Evolutionary conservation across 2,888 invertebrate genomes (phyloP).

Genomic region (Aleiodes testaceus): DNA sequence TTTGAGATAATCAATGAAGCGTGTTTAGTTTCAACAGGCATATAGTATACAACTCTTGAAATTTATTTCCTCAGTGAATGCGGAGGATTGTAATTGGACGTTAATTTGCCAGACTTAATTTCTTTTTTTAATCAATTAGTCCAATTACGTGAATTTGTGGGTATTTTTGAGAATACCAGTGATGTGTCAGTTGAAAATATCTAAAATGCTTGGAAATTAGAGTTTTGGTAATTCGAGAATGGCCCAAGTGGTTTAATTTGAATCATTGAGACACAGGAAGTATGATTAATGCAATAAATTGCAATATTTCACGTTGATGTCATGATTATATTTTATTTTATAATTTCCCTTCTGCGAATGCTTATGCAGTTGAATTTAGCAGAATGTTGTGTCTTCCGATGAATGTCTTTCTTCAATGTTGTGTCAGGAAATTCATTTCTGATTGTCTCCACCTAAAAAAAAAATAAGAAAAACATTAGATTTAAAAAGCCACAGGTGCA

Average conservation of each 20-base stretch:
- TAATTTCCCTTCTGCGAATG: neutral
- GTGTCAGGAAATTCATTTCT: neutral
- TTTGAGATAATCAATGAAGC: too few relatives aligned
- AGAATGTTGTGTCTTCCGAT: slow-evolving; percentile 4
- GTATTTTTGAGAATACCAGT: neutral
- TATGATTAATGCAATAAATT: slow-evolving; percentile 22
- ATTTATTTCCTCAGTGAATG: too few relatives aligned
- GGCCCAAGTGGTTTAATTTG: slow-evolving; percentile 19
- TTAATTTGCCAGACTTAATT: neutral
- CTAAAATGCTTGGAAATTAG: neutral
- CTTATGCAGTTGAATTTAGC: neutral
- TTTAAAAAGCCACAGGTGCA: too few relatives aligned
- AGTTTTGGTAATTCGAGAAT: neutral
- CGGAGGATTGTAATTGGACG: neutral
- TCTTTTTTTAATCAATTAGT: slow-evolving; percentile 19
- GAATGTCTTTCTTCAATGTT: neutral
- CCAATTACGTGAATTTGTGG: slow-evolving; percentile 5
- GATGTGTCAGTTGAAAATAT: neutral
- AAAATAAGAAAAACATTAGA: too few relatives aligned
- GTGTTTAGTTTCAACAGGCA: too few relatives aligned
- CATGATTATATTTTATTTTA: neutral
- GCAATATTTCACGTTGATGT: slow-evolving; percentile 10
- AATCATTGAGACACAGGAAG: slow-evolving; percentile 24
- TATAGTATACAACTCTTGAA: too few relatives aligned
- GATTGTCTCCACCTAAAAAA: too few relatives aligned